Percentiles rank a stretch among this genome's conserved stretches.
Evolutionary conservation across 2,797 vertebrate genomes (phyloP).

Genomic region (Xenopus petersii): DNA sequence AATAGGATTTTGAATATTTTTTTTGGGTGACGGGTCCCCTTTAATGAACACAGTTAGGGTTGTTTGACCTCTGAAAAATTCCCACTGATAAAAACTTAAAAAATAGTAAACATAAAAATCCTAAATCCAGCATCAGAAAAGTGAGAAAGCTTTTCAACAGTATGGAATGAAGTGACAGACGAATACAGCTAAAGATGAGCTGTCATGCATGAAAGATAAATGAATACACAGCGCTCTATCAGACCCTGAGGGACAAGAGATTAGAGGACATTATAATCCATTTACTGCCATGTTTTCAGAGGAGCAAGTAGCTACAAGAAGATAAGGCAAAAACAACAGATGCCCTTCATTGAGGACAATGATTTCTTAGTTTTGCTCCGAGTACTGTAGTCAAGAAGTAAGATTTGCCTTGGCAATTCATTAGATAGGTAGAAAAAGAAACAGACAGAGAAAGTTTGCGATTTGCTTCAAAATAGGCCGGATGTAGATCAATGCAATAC

Average conservation of each 20-base stretch:
- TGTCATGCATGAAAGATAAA: constrained; percentile 46
- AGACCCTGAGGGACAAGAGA: constrained; percentile 43
- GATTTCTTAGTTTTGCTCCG: constrained; percentile 2
- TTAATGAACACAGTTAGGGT: no score
- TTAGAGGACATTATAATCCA: constrained; percentile 48
- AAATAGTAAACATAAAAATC: background rate
- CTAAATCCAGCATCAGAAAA: constrained; percentile 10
- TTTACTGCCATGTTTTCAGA: constrained; percentile 41
- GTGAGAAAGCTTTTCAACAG: constrained; percentile 12
- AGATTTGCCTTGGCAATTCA: no score
- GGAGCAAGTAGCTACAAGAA: constrained; percentile 46
- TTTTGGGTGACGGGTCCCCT: no score
- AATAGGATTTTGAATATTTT: no score
- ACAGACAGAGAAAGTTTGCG: no score
- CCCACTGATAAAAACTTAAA: background rate
- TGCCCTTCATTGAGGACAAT: constrained; percentile 43
- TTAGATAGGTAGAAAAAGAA: no score
- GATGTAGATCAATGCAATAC: no score
- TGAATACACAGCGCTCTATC: constrained; percentile 39
- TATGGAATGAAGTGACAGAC: constrained; percentile 17
- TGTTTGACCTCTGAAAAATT: no score
- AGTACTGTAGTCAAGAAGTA: no score
- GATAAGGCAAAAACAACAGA: constrained; percentile 45
- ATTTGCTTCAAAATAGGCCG: no score
- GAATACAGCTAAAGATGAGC: constrained; percentile 40